Evolutionary conservation across 1,140 invertebrate genomes (phyloP), one percentile per base, ranked within the genome.

Genomic region (Drosophila prosaltans): DNA sequence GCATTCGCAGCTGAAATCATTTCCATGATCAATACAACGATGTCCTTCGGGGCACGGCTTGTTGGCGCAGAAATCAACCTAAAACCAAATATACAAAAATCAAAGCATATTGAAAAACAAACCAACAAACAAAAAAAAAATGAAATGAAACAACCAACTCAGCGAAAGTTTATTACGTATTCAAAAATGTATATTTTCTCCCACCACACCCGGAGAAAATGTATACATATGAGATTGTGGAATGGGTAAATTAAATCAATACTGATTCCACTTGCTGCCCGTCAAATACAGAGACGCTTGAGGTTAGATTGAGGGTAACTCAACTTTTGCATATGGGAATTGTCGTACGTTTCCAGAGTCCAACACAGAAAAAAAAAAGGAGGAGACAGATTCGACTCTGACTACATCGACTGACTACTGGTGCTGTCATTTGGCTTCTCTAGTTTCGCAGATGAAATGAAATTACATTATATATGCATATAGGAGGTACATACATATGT

Each of bases 1-100:
- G 92, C 96, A 96, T 78, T 95, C 95, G 92, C 96, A 96, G 28
- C 94, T 94, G 85, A 95, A 96, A 80, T 94, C 95, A 92, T 96
- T 95, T 71, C 95, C 95, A 77, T 94, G 94, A 92, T 96, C 95
- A 69, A 95, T 93, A 90, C 95, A 96, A 68, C 93, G 93, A 58
- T 94, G 94, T 65, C 94, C 94, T 69, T 93, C 92, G n/a, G 94
- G 93, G 78, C 95, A 96, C 32, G 95, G 95, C 76, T 95, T 95
- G 39, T 95, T 95, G 32, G 95, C 94, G 86, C 95, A 96, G 59
- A 96, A 93, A 91, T 96, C 95, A 81, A 95, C 94, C 95, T 96
- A 76, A 63, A 67, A 79, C 72, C 57, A 32, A 69, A 58, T 64
- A 43, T 21, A 32, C 61, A 78, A 58, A 88, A 72, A 85, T 72